A percentile compares a stretch with the other conserved stretches of the same genome.
These are phyloP conservation scores for Epicampocera succincta DNA, from an alignment of 2,888 invertebrate genomes.

Conservation along the genomic window DNA sequence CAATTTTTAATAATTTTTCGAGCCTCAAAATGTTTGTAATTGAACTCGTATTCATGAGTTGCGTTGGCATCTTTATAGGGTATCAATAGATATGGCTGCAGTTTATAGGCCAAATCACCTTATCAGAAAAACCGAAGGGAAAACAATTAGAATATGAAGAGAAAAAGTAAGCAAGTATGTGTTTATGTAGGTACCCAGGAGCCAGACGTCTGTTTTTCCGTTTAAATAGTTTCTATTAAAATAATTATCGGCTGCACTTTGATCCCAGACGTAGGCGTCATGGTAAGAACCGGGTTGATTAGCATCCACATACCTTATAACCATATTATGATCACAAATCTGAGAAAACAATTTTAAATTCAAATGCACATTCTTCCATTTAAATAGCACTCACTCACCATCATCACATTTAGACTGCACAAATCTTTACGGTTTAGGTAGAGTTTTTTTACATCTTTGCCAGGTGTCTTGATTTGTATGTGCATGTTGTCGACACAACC, in stretches of 20 bases:
- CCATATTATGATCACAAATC: constrained; percentile 59
- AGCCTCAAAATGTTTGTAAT: constrained; percentile 26
- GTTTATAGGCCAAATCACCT: constrained; percentile 38
- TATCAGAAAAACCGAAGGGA: background rate
- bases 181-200: constrained; percentile 31
- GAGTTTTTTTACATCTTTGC: constrained; percentile 21
- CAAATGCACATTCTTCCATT: no score
- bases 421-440: constrained; percentile 41
- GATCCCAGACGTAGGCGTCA: constrained; percentile 41
- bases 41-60: constrained; percentile 17
- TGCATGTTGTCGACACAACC: constrained; percentile 50
- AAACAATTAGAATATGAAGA: background rate
- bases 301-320: constrained; percentile 42
- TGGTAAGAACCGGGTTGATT: constrained; percentile 41
- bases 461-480: constrained; percentile 41
- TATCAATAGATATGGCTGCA: constrained; percentile 41
- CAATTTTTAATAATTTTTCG: constrained; percentile 26
- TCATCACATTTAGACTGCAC: constrained; percentile 49
- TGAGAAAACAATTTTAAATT: constrained; percentile 1
- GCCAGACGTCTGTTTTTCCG: constrained; percentile 23
- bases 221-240: constrained; percentile 7
- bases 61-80: constrained; percentile 23
- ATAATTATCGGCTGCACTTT: constrained; percentile 39
- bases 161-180: background rate
- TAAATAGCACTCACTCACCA: no score